Conservation (phyloP, 2,113 vertebrate species). For the Barbus barbus region DNA sequence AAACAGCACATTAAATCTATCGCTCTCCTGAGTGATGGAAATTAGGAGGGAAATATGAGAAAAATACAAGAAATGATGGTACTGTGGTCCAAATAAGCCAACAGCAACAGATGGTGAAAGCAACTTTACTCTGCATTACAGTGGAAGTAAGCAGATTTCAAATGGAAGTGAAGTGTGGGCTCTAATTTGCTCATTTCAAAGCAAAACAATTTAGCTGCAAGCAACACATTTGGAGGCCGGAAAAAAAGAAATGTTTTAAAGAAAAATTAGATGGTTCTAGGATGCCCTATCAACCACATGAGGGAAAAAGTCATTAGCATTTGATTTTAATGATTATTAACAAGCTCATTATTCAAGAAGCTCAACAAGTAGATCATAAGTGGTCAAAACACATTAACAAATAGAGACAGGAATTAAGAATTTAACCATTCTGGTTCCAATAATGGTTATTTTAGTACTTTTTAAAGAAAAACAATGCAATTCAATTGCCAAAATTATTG, state of each 20-base stretch:
- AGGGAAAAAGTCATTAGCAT: background rate
- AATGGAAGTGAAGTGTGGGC: background rate
- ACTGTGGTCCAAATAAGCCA: background rate
- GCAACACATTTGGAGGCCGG: background rate
- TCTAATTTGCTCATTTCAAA: conserved; percentile 24
- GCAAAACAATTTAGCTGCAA: conserved; percentile 5
- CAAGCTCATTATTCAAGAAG: background rate
- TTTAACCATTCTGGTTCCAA: background rate
- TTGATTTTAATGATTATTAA: background rate
- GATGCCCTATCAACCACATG: background rate
- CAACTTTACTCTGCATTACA: background rate
- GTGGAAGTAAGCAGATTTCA: conserved; percentile 18
- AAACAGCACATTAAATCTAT: background rate
- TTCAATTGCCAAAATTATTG: no score
- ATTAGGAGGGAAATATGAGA: background rate
- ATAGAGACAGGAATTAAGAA: background rate
- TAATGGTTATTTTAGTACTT: background rate
- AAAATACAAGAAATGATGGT: background rate
- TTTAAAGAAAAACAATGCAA: no score
- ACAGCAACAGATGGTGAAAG: conserved; percentile 10
- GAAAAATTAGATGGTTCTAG: background rate
- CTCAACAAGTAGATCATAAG: background rate
- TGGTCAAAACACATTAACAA: background rate
- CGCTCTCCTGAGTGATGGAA: background rate
- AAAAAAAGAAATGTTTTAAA: background rate